A percentile compares a stretch with the other conserved stretches of the same genome.
Evolutionary conservation across 2,797 vertebrate genomes (phyloP).

Genomic region (Bufotes viridis): DNA sequence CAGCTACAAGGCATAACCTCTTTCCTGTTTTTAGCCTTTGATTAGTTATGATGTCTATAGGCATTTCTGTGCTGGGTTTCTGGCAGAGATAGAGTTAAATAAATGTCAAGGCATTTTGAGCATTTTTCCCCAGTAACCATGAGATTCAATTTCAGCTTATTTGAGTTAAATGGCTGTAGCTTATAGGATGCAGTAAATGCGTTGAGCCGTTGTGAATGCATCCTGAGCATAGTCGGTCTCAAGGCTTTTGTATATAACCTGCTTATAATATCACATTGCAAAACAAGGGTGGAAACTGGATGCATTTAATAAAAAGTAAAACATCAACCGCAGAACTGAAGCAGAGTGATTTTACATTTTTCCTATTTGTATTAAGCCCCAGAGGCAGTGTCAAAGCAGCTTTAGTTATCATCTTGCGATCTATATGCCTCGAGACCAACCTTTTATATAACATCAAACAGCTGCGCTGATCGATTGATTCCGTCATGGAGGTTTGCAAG

Average conservation of each 20-base stretch:
- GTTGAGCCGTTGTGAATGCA: constrained; percentile 45
- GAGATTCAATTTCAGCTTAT: constrained; percentile 59
- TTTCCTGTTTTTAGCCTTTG: constrained; percentile 29
- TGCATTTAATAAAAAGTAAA: constrained; percentile 53
- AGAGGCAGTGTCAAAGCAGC: constrained; percentile 47
- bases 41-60: constrained; percentile 32
- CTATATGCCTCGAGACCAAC: constrained; percentile 54
- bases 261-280: constrained; percentile 51
- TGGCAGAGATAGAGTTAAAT: constrained; percentile 45
- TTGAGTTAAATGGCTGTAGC: constrained; percentile 55
- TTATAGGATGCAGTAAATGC: constrained; percentile 47
- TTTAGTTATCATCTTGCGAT: constrained; percentile 57
- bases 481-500: constrained; percentile 45
- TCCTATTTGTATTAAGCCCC: constrained; percentile 55
- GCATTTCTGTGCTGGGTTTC: background rate
- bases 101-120: constrained; percentile 52
- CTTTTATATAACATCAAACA: constrained; percentile 60
- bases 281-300: constrained; percentile 28
- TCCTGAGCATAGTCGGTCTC: constrained; percentile 45
- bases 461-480: constrained; percentile 55
- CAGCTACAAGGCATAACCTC: constrained; percentile 52
- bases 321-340: constrained; percentile 32
- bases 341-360: constrained; percentile 51
- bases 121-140: constrained; percentile 48
- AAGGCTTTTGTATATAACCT: constrained; percentile 47